These are phyloP conservation scores for Neopipo cinnamomea DNA, from an alignment of 2,113 vertebrate species.

Conservation along the genomic window DNA sequence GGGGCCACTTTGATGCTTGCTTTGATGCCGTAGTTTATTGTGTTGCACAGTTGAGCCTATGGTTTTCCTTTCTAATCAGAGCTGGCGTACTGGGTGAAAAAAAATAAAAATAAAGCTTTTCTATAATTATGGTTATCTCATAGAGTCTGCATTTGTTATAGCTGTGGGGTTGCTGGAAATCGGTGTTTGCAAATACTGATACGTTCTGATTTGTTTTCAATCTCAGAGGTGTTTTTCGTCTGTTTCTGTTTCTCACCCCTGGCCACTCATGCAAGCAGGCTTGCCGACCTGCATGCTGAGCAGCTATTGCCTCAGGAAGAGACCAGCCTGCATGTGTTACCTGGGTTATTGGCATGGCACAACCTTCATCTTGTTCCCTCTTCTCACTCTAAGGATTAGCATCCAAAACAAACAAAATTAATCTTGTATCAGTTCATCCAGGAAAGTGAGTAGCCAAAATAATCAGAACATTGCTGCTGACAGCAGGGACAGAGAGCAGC, in stretches of 20 bases:
- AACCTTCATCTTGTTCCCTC: background rate
- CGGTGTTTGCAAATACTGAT: background rate
- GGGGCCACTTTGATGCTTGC: constrained; percentile 32
- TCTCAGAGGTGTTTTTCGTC: background rate
- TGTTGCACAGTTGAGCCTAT: background rate
- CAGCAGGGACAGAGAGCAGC: background rate
- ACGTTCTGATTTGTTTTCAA: constrained; percentile 33
- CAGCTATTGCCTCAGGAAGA: background rate
- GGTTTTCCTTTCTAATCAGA: constrained; percentile 59
- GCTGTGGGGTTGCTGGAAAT: constrained; percentile 5
- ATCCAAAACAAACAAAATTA: background rate
- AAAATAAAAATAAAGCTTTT: constrained; percentile 54
- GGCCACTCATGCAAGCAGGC: background rate
- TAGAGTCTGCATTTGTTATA: constrained; percentile 42
- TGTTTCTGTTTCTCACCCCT: background rate
- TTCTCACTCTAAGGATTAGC: background rate
- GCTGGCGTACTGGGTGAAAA: constrained; percentile 1
- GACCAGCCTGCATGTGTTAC: background rate
- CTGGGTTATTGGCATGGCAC: background rate
- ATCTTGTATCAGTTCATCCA: background rate
- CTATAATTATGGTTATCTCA: constrained; percentile 39
- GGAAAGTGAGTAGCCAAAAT: background rate
- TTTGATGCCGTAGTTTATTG: constrained; percentile 51
- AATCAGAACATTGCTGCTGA: background rate
- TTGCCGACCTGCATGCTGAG: background rate